Conservation (phyloP, 2,113 vertebrate genomes). For the Xiphophorus maculatus region DNA sequence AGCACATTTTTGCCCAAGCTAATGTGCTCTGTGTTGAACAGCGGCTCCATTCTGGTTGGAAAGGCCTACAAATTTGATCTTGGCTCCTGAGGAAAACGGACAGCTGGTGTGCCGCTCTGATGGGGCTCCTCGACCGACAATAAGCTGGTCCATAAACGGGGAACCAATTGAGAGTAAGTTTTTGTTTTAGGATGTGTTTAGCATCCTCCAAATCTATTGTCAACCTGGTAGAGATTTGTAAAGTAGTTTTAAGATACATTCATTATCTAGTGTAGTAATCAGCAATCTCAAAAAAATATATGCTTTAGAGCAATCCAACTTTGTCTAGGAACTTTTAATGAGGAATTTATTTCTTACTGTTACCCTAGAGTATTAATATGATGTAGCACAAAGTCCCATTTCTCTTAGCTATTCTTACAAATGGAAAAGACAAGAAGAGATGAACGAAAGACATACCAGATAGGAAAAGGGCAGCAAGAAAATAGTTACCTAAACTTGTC, state of each 20-base stretch:
- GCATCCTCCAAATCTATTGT: background rate
- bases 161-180: constrained; percentile 87
- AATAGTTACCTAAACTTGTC: no score
- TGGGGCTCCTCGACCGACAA: constrained; percentile 89
- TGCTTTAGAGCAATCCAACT: background rate
- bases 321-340: no score
- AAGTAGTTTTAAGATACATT: background rate
- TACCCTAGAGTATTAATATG: no score
- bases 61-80: constrained; percentile 88
- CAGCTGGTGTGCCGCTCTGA: constrained; percentile 89
- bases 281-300: background rate
- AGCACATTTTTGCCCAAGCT: background rate
- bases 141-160: constrained; percentile 95
- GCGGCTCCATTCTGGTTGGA: constrained; percentile 96
- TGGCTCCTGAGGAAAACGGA: constrained; percentile 92
- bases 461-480: no score
- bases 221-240: background rate
- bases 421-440: no score
- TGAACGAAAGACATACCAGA: no score
- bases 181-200: background rate
- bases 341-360: no score
- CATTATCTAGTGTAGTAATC: background rate
- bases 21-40: constrained; percentile 55
- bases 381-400: no score
- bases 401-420: no score